These are phyloP conservation scores for Chloroceryle amazona DNA, from an alignment of 2,797 vertebrate genomes.

Conservation along the genomic window DNA sequence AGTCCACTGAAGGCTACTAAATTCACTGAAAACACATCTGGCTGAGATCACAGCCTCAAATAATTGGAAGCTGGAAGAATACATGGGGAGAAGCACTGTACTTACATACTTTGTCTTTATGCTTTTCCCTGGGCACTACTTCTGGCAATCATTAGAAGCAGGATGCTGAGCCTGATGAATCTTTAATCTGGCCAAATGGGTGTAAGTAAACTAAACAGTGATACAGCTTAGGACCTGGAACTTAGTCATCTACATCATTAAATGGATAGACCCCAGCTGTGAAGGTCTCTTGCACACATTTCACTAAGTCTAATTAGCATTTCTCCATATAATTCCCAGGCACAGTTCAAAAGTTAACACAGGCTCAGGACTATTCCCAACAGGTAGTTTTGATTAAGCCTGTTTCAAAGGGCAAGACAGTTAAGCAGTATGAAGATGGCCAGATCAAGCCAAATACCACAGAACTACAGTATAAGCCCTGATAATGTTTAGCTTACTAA, in stretches of 20 bases:
- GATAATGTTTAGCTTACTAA: neutral
- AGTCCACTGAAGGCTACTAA: neutral
- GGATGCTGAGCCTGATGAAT: slow-evolving; percentile 35
- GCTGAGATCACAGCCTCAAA: neutral
- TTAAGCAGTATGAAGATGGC: neutral
- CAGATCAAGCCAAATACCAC: neutral
- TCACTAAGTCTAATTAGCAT: neutral
- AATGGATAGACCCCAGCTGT: slow-evolving; percentile 1
- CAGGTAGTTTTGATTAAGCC: neutral
- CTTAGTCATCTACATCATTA: neutral
- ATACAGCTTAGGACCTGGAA: neutral
- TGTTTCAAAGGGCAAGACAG: neutral
- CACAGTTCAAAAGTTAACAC: neutral
- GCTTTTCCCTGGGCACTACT: neutral
- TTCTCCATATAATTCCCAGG: neutral
- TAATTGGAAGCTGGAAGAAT: neutral
- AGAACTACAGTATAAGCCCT: neutral
- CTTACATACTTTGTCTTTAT: neutral
- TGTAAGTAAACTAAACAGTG: slow-evolving; percentile 25
- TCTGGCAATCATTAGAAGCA: slow-evolving; percentile 27
- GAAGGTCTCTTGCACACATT: slow-evolving; percentile 23
- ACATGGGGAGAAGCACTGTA: neutral
- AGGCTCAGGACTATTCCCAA: neutral
- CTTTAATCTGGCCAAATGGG: slow-evolving; percentile 45
- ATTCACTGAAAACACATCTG: neutral